Evolutionary conservation across 2,888 invertebrate genomes (phyloP), one percentile per base, ranked within the genome.

Genomic region (Tipula lateralis): DNA sequence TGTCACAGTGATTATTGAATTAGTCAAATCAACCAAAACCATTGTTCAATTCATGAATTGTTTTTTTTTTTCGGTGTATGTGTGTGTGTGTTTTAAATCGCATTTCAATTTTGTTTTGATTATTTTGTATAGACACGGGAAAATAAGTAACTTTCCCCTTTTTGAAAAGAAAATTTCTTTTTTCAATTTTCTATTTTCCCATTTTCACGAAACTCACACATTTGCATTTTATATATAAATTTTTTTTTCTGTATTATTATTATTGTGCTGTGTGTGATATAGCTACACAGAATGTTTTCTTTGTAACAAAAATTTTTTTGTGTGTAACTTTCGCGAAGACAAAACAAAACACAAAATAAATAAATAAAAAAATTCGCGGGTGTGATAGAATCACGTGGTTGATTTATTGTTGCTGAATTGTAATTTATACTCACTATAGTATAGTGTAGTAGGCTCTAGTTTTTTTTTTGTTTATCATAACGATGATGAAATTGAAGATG

Each of bases 161-260:
- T n/a, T n/a, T 30, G 32, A 82, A 82, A 30, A 29, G 50, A 24
- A 66, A 66, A 66, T 24, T 66, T n/a, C n/a, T n/a, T n/a, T n/a
- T 19, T 66, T 24, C 24, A 66, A 3, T 66, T 66, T 66, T 66
- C 66, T 30, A 82, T 82, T 82, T 82, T 82, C 82, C 82, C 82
- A 82, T 82, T 82, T 82, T 82, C 82, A 82, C 82, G 82, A 29
- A 82, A 82, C 82, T 82, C 82, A 82, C 82, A 82, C 82, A 82
- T 82, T 81, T 82, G 82, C 81, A 81, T 81, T 82, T 3, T 24
- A 9, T 29, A 29, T 12, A 30, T 30, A 16, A 4, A 6, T 30
- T 29, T 29, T 29, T 81, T 9, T n/a, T n/a, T n/a, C n/a, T n/a
- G n/a, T n/a, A n/a, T 81, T 81, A 29, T 81, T 81, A 29, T 81